Base-by-base conservation (phyloP, 2,888 invertebrate genomes). In the Ctenicera cuprea region DNA sequence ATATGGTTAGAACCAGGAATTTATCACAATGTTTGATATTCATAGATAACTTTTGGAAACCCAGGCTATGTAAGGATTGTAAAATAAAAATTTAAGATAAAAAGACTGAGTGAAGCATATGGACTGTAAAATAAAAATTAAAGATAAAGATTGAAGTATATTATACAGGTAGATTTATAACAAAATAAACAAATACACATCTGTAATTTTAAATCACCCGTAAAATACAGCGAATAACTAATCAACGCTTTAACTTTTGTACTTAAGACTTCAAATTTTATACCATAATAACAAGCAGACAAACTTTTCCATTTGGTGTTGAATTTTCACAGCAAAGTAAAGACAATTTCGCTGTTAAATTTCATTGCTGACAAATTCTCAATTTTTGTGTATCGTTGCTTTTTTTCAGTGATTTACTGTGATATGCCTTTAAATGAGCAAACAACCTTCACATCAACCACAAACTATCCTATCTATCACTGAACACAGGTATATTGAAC, bases 381-480 rank as follows among this genome's bases (percentile, higher is more conserved):
- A 33, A 54, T 64, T 18, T 57, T 22, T 45, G 37, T 4, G 2
- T 18, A 18, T 59, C 38, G 59, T 59, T 62, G 38, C 43, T 18
- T 45, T 45, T 14, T 52, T 66, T 26, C 30, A 37, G 64, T 62
- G 50, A 48, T 22, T 62, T 62, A 38, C 30, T 59, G 48, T 26
- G 63, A 70, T 70, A 70, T 70, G 70, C 62, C 30, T 62, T 63
- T 48, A 33, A 50, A 38, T 61, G 48, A 62, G 48, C 50, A 52
- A 22, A 48, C 41, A 45, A 48, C 22, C 50, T 65, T 20, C 16
- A 43, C 8, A 18, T 41, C 43, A 2, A 16, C 57, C 41, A 37
- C 16, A 18, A 61, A 18, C 20, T 61, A n/a, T 61, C 61, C 41
- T 37, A 11, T 38, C 16, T 22, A 22, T 62, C 38, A 26, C 48